phyloP scores from a whole-genome alignment of 2,113 vertebrate species.

The Notiomystis cincta region DNA sequence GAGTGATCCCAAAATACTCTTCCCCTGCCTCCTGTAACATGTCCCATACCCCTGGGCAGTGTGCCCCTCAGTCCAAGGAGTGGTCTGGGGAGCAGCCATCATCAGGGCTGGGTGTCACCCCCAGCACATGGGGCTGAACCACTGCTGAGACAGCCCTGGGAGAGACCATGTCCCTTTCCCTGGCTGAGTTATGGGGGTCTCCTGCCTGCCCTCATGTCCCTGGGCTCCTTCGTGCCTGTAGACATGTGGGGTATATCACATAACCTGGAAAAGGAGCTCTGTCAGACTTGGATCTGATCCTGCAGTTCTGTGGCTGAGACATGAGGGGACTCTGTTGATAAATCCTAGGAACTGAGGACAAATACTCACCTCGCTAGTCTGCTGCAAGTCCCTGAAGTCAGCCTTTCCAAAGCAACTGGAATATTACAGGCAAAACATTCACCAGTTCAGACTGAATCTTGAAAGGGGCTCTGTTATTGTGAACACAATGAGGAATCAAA shows the following conservation, averaged over 20 bases:
- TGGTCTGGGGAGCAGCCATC: neutral
- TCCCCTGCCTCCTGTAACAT: neutral
- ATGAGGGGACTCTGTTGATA: neutral
- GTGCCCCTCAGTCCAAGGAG: neutral
- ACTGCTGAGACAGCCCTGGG: neutral
- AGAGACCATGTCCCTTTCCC: neutral
- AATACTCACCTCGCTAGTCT: neutral
- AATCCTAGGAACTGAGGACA: neutral
- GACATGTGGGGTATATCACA: neutral
- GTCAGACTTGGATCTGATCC: neutral
- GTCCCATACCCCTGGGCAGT: neutral
- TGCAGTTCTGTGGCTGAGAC: neutral
- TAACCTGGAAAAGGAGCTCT: neutral
- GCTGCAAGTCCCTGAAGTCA: neutral
- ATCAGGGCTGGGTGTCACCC: neutral
- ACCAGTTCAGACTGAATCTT: neutral
- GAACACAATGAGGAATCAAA: neutral
- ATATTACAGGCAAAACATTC: neutral
- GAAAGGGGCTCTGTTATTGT: neutral
- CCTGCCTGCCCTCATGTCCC: neutral
- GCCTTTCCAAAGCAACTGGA: neutral
- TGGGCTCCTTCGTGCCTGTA: rapidly evolving
- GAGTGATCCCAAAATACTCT: neutral
- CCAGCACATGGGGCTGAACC: rapidly evolving
- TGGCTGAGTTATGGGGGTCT: neutral